Percentiles rank a stretch among this genome's conserved stretches.
Conservation (phyloP, 53 echinoderm and acorn worm genomes). For the Holothuria leucospilota region DNA sequence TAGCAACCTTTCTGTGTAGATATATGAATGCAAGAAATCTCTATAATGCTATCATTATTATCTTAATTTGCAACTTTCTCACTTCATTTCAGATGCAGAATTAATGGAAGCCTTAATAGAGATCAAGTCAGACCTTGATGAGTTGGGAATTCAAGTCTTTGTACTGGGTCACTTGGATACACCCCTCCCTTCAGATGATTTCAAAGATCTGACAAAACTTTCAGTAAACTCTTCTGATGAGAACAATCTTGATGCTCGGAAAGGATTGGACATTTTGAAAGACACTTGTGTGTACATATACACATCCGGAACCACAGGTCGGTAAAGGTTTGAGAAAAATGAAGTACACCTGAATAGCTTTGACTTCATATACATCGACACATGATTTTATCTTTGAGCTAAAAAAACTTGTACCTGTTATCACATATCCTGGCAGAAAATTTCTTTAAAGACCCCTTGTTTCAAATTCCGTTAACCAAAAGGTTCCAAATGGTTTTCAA, state of each 20-base stretch:
- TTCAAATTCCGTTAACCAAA: too few relatives aligned
- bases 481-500: too few relatives aligned
- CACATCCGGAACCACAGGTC: constrained; percentile 96
- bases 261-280: constrained; percentile 17
- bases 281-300: constrained; percentile 84
- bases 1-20: too few relatives aligned
- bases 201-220: constrained; percentile 11
- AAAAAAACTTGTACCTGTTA: too few relatives aligned
- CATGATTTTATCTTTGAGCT: too few relatives aligned
- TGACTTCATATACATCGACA: too few relatives aligned
- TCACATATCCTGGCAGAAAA: too few relatives aligned
- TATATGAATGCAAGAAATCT: too few relatives aligned
- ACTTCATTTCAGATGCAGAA: constrained; percentile 3
- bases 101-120: constrained; percentile 14
- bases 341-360: too few relatives aligned
- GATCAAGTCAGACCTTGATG: constrained; percentile 31
- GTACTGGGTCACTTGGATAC: neutral
- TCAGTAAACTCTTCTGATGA: neutral
- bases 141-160: constrained; percentile 7
- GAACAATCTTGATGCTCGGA: constrained; percentile 10
- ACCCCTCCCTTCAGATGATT: neutral
- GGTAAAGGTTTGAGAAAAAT: neutral
- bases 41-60: too few relatives aligned
- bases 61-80: too few relatives aligned
- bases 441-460: too few relatives aligned